These are phyloP conservation scores for Mastomys coucha DNA, from an alignment of 2,113 vertebrate species.

Conservation along the genomic window DNA sequence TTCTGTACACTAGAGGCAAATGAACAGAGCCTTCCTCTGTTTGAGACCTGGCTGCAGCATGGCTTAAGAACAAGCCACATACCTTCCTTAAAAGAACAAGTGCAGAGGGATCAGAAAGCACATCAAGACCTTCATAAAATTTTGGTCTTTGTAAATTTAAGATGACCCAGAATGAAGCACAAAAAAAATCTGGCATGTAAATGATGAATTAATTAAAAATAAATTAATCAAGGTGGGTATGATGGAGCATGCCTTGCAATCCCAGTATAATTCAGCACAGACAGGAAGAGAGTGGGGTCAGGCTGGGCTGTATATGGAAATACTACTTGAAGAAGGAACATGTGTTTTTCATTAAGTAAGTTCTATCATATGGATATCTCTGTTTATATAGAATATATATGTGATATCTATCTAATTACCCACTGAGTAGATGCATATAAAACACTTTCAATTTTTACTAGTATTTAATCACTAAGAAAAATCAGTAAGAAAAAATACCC, in stretches of 20 bases:
- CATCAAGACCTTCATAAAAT: background rate
- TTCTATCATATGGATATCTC: too few species aligned
- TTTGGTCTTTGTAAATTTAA: background rate
- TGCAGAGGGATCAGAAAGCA: background rate
- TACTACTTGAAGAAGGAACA: background rate
- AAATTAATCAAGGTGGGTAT: background rate
- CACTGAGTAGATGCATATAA: background rate
- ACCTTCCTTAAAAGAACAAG: constrained; percentile 7
- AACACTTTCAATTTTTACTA: background rate
- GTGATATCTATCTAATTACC: background rate
- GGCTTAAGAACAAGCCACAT: constrained; percentile 2
- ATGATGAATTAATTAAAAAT: background rate
- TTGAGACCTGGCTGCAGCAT: background rate
- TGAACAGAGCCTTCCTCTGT: background rate
- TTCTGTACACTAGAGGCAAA: background rate
- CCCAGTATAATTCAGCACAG: background rate
- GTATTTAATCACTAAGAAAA: constrained; percentile 39
- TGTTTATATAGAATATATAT: background rate
- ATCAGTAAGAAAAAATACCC: background rate
- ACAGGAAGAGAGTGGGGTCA: background rate
- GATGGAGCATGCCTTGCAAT: background rate
- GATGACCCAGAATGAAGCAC: background rate
- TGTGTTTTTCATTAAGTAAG: background rate
- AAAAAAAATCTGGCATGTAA: background rate
- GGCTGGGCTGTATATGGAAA: background rate